Evolutionary conservation across 2,888 invertebrate genomes (phyloP).

Genomic region (Acronicta alni): DNA sequence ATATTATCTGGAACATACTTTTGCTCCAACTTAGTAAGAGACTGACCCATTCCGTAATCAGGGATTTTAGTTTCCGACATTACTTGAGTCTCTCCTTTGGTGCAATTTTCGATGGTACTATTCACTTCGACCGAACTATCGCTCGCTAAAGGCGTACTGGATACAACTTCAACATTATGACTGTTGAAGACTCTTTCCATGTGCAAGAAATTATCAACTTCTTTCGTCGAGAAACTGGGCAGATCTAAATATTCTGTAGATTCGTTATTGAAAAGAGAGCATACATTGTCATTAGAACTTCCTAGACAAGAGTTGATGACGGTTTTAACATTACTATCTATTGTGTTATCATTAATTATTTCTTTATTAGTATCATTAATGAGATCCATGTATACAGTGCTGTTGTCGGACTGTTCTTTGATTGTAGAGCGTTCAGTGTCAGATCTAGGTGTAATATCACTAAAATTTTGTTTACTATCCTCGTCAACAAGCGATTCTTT

Average conservation of each 20-base stretch:
- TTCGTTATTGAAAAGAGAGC: constrained; percentile 69
- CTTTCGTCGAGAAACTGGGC: constrained; percentile 72
- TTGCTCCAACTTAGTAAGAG: constrained; percentile 73
- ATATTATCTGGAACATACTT: constrained; percentile 72
- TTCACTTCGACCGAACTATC: constrained; percentile 67
- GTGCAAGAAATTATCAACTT: constrained; percentile 74
- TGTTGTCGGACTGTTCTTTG: constrained; percentile 61
- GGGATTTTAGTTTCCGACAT: constrained; percentile 69
- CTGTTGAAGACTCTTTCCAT: constrained; percentile 71
- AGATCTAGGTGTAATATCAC: constrained; percentile 57
- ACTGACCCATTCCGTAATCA: constrained; percentile 64
- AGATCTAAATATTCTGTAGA: constrained; percentile 84
- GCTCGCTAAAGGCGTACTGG: constrained; percentile 81
- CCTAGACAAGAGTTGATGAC: constrained; percentile 65
- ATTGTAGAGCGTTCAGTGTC: constrained; percentile 53
- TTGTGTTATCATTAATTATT: constrained; percentile 63
- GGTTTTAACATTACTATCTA: constrained; percentile 56
- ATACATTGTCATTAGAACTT: constrained; percentile 52
- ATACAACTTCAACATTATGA: constrained; percentile 58
- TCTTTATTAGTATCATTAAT: constrained; percentile 72
- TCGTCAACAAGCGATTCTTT: constrained; percentile 26
- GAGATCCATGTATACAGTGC: constrained; percentile 81
- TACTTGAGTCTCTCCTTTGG: constrained; percentile 55
- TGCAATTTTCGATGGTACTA: constrained; percentile 64
- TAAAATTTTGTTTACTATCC: constrained; percentile 41